Percentiles rank a stretch among this genome's conserved stretches.
Evolutionary conservation across 2,113 vertebrate genomes (phyloP).

Genomic region (Pollimyrus isidori): DNA sequence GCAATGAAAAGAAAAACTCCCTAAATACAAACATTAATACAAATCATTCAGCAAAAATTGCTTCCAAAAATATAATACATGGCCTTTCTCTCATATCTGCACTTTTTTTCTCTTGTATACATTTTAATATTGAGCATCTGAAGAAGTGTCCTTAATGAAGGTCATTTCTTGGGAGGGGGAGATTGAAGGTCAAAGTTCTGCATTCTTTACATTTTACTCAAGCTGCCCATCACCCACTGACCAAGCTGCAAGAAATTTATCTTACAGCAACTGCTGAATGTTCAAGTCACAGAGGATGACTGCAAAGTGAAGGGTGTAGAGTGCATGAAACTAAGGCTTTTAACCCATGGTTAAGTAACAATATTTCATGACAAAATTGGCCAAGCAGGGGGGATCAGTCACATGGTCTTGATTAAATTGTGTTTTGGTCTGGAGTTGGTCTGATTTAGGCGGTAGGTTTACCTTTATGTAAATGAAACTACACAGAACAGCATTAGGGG

Average conservation of each 20-base stretch:
- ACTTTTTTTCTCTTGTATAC: neutral
- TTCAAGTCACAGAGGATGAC: neutral
- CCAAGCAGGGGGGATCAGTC: neutral
- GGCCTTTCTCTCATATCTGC: neutral
- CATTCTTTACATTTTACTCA: constrained; percentile 14
- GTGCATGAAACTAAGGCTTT: neutral
- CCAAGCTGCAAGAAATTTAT: neutral
- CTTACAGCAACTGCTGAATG: neutral
- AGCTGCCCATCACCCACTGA: constrained; percentile 2
- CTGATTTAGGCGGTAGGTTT: neutral
- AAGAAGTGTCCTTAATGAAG: constrained; percentile 20
- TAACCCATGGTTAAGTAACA: neutral
- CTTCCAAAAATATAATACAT: neutral
- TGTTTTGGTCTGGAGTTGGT: neutral
- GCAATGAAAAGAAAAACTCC: neutral
- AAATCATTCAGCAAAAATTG: neutral
- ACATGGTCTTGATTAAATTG: neutral
- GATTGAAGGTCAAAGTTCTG: constrained; percentile 18
- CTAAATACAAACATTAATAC: neutral
- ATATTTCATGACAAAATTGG: neutral
- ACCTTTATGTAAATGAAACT: neutral
- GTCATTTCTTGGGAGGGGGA: constrained; percentile 10
- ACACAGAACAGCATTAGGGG: neutral
- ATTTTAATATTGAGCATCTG: constrained; percentile 9
- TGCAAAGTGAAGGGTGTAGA: neutral